Conservation (phyloP, 2,888 invertebrate species). For the Desoria tigrina region DNA sequence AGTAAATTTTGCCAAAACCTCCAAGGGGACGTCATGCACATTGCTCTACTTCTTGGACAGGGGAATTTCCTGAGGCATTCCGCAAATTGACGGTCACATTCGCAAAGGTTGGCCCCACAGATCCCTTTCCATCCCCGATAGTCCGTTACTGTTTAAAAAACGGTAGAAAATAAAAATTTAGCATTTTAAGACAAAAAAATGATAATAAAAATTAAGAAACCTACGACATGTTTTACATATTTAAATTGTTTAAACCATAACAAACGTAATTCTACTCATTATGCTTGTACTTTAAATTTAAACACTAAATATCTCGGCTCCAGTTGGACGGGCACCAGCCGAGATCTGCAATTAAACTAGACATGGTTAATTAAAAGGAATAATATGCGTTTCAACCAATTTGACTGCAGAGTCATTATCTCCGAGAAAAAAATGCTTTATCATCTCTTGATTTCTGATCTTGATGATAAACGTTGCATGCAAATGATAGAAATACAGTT, state of each 20-base stretch:
- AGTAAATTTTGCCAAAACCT: constrained; percentile 57
- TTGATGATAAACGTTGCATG: too few species aligned
- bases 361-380: too few species aligned
- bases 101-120: constrained; percentile 77
- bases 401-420: too few species aligned
- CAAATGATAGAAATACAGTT: too few species aligned
- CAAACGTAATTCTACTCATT: too few species aligned
- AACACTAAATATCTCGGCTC: not conserved
- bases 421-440: too few species aligned
- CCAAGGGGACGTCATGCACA: constrained; percentile 74
- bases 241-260: too few species aligned
- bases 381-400: too few species aligned
- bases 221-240: not conserved
- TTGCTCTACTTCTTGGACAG: constrained; percentile 71
- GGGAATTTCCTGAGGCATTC: constrained; percentile 74
- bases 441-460: too few species aligned
- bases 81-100: constrained; percentile 77
- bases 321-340: not conserved
- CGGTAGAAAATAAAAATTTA: not conserved
- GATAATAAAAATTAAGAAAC: too few species aligned
- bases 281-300: too few species aligned
- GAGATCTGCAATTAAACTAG: constrained; percentile 1
- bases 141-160: constrained; percentile 59
- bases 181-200: too few species aligned
- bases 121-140: constrained; percentile 60